Evolutionary conservation across 2,888 invertebrate species (phyloP).

Genomic region (Gibbula magus): DNA sequence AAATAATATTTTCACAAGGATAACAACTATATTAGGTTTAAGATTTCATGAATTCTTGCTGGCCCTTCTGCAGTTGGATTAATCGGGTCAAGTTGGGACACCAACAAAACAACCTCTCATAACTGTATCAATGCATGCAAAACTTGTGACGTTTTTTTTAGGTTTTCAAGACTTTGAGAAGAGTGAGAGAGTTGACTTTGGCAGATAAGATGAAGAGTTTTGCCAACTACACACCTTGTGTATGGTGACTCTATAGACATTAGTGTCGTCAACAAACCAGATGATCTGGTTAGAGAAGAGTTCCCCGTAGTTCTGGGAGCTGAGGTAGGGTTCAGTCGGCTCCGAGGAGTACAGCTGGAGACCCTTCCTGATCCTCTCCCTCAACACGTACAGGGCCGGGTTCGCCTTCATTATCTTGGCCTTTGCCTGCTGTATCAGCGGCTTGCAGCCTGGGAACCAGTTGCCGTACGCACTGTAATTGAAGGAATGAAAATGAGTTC

Average conservation of each 20-base stretch:
- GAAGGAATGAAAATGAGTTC: no score
- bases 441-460: constrained; percentile 99
- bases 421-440: constrained; percentile 99
- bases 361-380: constrained; percentile 99
- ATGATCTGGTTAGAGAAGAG: constrained; percentile 99
- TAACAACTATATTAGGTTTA: no score
- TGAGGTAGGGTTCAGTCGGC: constrained; percentile 98
- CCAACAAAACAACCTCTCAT: no score
- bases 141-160: no score
- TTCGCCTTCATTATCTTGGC: constrained; percentile 99
- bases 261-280: constrained; percentile 99
- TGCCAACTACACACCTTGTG: constrained; percentile 82
- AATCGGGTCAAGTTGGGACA: no score
- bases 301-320: constrained; percentile 99
- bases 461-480: constrained; percentile 92
- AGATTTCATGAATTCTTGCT: no score
- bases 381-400: constrained; percentile 96
- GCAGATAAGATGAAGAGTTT: neutral
- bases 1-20: no score
- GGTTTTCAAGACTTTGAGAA: no score
- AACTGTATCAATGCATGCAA: no score
- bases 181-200: no score
- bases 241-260: constrained; percentile 99
- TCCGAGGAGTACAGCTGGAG: constrained; percentile 98
- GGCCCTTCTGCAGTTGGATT: no score